Base-by-base conservation (phyloP, 2,797 vertebrate genomes). In the Odontamblyopus rebecca region DNA sequence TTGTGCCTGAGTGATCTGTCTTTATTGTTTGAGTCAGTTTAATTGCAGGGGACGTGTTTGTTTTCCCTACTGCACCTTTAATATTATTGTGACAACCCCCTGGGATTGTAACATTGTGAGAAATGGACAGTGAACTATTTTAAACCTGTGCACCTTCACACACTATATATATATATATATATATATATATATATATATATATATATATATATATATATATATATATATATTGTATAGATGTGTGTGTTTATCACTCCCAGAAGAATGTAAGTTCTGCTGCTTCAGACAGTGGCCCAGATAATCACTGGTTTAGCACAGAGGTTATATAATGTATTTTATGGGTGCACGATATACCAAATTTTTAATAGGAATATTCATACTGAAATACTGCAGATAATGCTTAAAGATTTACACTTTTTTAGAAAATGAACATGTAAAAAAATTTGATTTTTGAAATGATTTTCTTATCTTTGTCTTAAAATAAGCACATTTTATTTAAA, bases 281-380 rank as follows among this genome's bases (percentile, higher is more conserved):
- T 81, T 71, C 77, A 67, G 54, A 82, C 74, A 79, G 57, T 73
- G 84, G 76, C 82, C 79, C 81, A 87, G 75, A 89, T 78, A 84
- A 83, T 89, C 74, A 88, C 77, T 81, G 67, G 75, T 84, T 78
- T 71, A 76, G 80, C 38, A 64, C 73, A 67, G 60, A n/a, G 72
- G 70, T 90, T 91, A 92, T 82, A 82, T 91, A 90, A 92, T 85
- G 61, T 83, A 80, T 85, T 89, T 86, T 86, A 60, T 0, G 5
- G 27, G 5, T 57, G 50, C 50, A 53, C 15, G 19, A 19, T 16
- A 19, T 4, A 13, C 8, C 38, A 12, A 12, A 41, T 41, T 41
- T 6, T 35, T 41, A 41, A 41, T 41, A 38, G 11, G 11, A 41
- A 41, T 41, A 41, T 11, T 41, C 38, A 41, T 41, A 41, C 38